Evolutionary conservation across 2,888 invertebrate species (phyloP).

Genomic region (Drosophila putrida): DNA sequence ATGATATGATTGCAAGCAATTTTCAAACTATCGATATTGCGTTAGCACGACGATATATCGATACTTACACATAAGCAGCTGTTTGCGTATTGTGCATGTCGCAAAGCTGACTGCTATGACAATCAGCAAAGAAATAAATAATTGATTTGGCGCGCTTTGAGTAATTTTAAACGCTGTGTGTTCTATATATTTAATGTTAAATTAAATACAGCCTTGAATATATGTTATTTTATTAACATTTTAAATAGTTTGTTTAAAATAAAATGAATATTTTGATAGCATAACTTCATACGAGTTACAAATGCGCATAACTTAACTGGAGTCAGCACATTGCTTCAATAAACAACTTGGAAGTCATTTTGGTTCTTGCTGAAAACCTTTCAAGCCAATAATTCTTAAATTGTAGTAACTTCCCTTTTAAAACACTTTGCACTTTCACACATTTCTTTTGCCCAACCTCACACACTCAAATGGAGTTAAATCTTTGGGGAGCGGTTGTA

Average conservation of each 20-base stretch:
- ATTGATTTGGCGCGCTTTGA: not conserved
- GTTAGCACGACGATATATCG: conserved; percentile 1
- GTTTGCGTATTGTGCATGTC: not conserved
- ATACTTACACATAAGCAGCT: conserved; percentile 19
- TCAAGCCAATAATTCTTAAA: conserved; percentile 40
- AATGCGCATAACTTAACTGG: too few relatives aligned
- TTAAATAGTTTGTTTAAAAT: too few relatives aligned
- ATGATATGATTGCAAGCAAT: not conserved
- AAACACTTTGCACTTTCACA: conserved; percentile 59
- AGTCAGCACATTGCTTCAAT: too few relatives aligned
- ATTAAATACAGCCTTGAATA: too few relatives aligned
- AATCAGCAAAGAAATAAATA: too few relatives aligned
- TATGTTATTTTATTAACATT: too few relatives aligned
- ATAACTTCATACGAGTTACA: too few relatives aligned
- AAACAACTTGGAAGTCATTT: too few relatives aligned
- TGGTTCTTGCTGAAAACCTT: conserved; percentile 16
- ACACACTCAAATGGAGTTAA: conserved; percentile 9
- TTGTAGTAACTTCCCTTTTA: conserved; percentile 36
- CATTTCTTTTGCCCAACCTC: conserved; percentile 17
- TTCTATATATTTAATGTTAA: not conserved
- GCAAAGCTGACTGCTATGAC: conserved; percentile 35
- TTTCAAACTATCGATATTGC: not conserved
- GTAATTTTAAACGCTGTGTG: too few relatives aligned
- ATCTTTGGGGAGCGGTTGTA: conserved; percentile 44
- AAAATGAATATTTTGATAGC: too few relatives aligned